Evolutionary conservation across 2,888 invertebrate genomes (phyloP).

Genomic region (Cantharis lateralis): DNA sequence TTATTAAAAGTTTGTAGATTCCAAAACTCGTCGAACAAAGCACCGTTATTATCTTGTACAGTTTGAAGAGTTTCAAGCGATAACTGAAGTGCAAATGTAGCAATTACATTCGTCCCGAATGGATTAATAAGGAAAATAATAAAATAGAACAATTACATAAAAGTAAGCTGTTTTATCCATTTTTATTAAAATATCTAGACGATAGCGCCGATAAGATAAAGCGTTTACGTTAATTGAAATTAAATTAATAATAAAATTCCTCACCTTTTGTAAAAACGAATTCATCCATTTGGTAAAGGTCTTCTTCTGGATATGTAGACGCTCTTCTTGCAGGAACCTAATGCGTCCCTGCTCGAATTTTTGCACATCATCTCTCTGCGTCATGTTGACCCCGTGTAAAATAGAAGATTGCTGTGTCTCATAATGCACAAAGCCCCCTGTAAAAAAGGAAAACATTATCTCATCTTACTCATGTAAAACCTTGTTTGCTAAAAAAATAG

Average conservation of each 20-base stretch:
- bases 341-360: constrained; percentile 97
- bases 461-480: not conserved
- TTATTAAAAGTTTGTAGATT: not conserved
- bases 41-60: not conserved
- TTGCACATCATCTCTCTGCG: constrained; percentile 87
- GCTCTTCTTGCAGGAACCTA: constrained; percentile 95
- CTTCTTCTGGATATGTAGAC: constrained; percentile 98
- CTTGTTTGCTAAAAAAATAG: not conserved
- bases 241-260: not conserved
- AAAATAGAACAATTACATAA: not conserved
- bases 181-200: not conserved
- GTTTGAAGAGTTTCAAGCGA: not conserved
- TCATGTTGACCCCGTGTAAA: constrained; percentile 79
- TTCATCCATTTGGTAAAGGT: constrained; percentile 99
- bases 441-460: constrained; percentile 10
- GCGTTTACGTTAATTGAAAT: not conserved
- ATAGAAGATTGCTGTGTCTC: constrained; percentile 55
- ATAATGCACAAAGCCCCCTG: constrained; percentile 46
- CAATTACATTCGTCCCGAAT: not conserved
- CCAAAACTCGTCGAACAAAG: not conserved
- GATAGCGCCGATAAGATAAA: not conserved
- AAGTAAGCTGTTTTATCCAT: not conserved
- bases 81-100: not conserved
- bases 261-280: constrained; percentile 91
- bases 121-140: not conserved